These are phyloP conservation scores for Standfussiana lucernea DNA, from an alignment of 2,888 invertebrate species.

Conservation along the genomic window DNA sequence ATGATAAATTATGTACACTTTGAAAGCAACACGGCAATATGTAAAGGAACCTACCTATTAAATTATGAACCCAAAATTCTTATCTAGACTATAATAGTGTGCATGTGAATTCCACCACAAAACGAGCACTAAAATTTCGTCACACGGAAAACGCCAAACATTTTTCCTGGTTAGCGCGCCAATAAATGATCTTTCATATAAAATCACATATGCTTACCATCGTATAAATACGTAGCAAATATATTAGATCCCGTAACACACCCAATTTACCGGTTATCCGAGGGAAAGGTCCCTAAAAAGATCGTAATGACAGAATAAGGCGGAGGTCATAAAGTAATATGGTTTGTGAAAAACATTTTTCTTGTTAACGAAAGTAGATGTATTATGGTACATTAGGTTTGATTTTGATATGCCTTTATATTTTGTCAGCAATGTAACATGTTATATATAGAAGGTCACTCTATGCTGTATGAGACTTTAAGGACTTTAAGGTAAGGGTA, in stretches of 20 bases:
- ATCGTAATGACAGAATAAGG: constrained; percentile 64
- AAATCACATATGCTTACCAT: constrained; percentile 54
- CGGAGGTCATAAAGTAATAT: constrained; percentile 43
- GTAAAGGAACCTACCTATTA: background rate
- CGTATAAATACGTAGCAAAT: constrained; percentile 54
- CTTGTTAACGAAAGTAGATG: constrained; percentile 35
- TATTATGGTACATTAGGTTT: constrained; percentile 23
- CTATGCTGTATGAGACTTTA: background rate
- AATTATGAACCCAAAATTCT: no score
- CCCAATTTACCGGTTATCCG: constrained; percentile 68
- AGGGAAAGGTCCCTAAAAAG: constrained; percentile 65
- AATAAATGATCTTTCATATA: constrained; percentile 48
- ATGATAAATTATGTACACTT: no score
- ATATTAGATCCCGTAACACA: constrained; percentile 56
- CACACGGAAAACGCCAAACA: constrained; percentile 21
- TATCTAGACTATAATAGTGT: background rate
- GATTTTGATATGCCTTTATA: constrained; percentile 31
- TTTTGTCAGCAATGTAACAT: background rate
- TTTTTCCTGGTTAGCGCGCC: constrained; percentile 26
- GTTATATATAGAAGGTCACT: background rate
- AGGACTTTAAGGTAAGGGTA: no score
- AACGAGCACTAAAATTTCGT: constrained; percentile 1
- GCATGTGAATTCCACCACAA: background rate
- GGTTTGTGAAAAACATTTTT: constrained; percentile 40
- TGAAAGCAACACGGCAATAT: no score